Base-by-base conservation (phyloP, 2,888 invertebrate species). In the Acanthococcus lagerstroemiae region DNA sequence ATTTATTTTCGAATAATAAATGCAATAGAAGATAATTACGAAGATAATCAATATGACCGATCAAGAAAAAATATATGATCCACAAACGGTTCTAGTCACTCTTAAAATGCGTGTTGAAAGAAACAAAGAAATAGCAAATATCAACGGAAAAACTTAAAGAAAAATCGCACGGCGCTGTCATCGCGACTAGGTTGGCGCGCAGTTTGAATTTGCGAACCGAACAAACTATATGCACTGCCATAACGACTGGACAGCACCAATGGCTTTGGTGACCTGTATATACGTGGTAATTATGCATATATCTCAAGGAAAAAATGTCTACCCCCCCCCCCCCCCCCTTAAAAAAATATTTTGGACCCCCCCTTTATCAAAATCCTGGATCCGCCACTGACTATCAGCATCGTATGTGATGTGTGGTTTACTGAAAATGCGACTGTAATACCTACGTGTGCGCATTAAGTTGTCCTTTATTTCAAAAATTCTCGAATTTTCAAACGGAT, bases 11-110 rank as follows among this genome's bases (percentile, higher is more conserved):
- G 48, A 46, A 46, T 46, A 46, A 46, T 46, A 46, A 46, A 46
- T 46, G 48, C 48, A 46, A 46, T 50, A 50, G 50, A 50, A 50
- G 50, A 50, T 50, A 50, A 50, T 50, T 50, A 50, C 50, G 50
- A 50, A 50, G 50, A 50, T 50, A 50, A 50, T 50, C 50, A 50
- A 50, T 50, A 50, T 50, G 50, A 50, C 50, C 50, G 50, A 50
- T 50, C 50, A 50, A 50, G 50, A 50, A 50, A 50, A 50, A 50
- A 50, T 50, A 50, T 50, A 50, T 50, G 50, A 50, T 50, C 50
- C 50, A 50, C 50, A 50, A 50, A 50, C 50, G 50, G 50, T 50
- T 50, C 50, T 50, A 50, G 50, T 50, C n/a, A n/a, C n/a, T n/a
- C n/a, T n/a, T n/a, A n/a, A n/a, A n/a, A n/a, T n/a, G n/a, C n/a